Base-by-base conservation (phyloP, 2,113 vertebrate species). In the Dasypus novemcinctus region DNA sequence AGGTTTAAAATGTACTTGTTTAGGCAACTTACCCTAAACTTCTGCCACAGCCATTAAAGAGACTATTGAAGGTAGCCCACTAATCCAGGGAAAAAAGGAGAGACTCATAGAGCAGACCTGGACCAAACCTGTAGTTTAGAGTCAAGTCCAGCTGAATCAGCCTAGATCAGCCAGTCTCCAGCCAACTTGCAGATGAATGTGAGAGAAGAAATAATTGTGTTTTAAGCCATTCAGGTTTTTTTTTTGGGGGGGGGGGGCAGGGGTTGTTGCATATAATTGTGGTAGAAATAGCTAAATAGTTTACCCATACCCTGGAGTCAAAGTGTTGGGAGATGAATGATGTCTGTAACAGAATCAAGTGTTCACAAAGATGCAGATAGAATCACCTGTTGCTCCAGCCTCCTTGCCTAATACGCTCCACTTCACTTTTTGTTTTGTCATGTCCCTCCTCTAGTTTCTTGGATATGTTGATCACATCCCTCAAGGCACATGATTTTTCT, bases 241-340 rank as follows among this genome's bases (percentile, higher is more conserved):
- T 54, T 54, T 54, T 54, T 54, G 15, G 13, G 52, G 54, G 1
- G 38, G 13, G 46, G 25, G 5, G 36, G 49, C 49, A 52, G 52
- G 52, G 14, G 17, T 85, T 69, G 15, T 81, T 72, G 61, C 2
- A 43, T 3, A 79, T 13, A 74, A 95, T 86, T 82, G 63, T 64
- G 92, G 27, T 92, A 31, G 33, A 90, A 94, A 75, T 20, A 66
- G 10, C 49, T 93, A 90, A 95, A 75, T 15, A 66, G 10, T 57
- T 93, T 61, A 72, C n/a, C 25, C 81, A 27, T 91, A 41, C 21
- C 66, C 4, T 18, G 90, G 27, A 93, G 18, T 10, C 61, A 82
- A 78, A 84, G 46, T 11, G 54, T 13, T 81, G 1, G 38, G 61
- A 59, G 46, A 25, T 69, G 64, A 66, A 10, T 49, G 12, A 68